These are phyloP conservation scores for Micromesistius poutassou DNA, from an alignment of 2,797 vertebrate species.

Conservation along the genomic window DNA sequence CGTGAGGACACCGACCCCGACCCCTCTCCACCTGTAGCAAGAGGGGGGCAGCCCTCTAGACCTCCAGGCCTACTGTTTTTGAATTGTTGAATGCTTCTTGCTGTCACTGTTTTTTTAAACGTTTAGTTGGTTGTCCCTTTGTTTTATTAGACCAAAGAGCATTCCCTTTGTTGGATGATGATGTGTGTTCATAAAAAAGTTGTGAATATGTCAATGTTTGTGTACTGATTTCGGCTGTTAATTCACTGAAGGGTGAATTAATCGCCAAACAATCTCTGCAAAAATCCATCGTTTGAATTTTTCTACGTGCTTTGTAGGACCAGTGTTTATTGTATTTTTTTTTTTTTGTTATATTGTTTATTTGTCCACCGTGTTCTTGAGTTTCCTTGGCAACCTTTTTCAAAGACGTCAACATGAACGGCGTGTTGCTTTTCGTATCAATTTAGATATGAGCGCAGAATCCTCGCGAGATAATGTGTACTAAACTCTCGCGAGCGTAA, in stretches of 20 bases:
- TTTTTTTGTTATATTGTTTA: not conserved
- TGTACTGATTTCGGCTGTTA: not conserved
- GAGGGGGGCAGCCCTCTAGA: constrained; percentile 12
- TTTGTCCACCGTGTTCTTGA: not conserved
- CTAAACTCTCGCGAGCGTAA: constrained; percentile 62
- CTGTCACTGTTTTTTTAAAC: not conserved
- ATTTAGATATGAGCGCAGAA: not conserved
- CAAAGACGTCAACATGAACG: not conserved
- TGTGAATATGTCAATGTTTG: not conserved
- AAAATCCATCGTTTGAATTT: not conserved
- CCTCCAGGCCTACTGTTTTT: not conserved
- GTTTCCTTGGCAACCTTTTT: not conserved
- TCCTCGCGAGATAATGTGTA: constrained; percentile 53
- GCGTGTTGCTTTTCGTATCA: not conserved
- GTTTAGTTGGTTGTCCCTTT: not conserved
- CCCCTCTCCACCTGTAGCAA: constrained; percentile 2
- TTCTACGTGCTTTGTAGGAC: not conserved
- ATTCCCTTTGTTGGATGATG: not conserved
- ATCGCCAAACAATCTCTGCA: too few species aligned
- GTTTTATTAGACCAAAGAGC: not conserved
- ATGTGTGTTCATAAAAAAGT: not conserved
- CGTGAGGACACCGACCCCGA: constrained; percentile 7
- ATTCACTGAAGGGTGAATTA: not conserved
- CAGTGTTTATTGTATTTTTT: too few species aligned
- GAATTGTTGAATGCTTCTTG: not conserved